Conservation (phyloP, 2,797 vertebrate species). For the Typhlichthys eigenmanni region DNA sequence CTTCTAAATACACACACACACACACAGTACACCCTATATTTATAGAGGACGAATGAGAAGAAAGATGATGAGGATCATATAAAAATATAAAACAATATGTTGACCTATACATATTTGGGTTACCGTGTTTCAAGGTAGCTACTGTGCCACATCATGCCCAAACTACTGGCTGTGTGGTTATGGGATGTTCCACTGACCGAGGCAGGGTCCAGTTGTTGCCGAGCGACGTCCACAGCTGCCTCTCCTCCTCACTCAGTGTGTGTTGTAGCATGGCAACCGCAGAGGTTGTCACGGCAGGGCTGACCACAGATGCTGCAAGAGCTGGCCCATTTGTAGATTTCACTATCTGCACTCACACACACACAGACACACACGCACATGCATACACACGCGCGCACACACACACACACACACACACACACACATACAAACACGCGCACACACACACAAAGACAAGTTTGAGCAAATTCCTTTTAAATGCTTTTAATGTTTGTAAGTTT, state of each 20-base stretch:
- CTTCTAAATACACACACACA: too few species aligned
- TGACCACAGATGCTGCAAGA: constrained; percentile 73
- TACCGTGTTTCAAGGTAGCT: too few species aligned
- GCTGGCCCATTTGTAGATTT: constrained; percentile 80
- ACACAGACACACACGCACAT: constrained; percentile 14
- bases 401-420: neutral
- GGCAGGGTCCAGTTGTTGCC: constrained; percentile 84
- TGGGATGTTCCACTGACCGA: constrained; percentile 64
- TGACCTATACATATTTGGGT: too few species aligned
- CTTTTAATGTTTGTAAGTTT: neutral
- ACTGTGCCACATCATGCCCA: too few species aligned
- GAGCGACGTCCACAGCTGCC: constrained; percentile 81
- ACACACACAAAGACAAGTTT: neutral
- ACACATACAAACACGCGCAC: neutral
- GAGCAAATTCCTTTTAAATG: neutral
- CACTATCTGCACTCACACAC: constrained; percentile 76
- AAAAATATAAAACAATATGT: neutral
- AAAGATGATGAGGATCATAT: neutral
- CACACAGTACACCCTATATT: too few species aligned
- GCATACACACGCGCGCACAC: too few species aligned
- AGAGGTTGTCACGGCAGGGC: constrained; percentile 81
- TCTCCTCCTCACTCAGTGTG: constrained; percentile 76
- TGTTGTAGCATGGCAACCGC: constrained; percentile 79
- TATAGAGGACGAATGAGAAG: too few species aligned
- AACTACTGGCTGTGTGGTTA: too few species aligned